Evolutionary conservation across 2,113 vertebrate species (phyloP).

Genomic region (Xiphias gladius): DNA sequence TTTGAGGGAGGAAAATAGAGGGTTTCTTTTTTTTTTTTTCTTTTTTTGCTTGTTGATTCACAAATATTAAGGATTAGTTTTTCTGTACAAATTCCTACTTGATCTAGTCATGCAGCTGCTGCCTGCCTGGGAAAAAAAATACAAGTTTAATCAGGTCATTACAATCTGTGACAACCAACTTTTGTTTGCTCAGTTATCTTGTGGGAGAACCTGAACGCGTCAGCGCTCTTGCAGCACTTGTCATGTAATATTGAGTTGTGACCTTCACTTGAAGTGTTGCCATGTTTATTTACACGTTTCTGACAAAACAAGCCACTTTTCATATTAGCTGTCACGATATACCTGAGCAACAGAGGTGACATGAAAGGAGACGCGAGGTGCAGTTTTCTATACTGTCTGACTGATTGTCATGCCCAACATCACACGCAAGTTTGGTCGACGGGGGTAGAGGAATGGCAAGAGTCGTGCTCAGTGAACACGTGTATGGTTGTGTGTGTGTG

Average conservation of each 20-base stretch:
- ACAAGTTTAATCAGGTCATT: slow-evolving; percentile 83
- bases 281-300: slow-evolving; percentile 85
- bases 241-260: slow-evolving; percentile 84
- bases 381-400: slow-evolving; percentile 67
- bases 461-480: slow-evolving; percentile 42
- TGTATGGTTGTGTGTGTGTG: slow-evolving; percentile 36
- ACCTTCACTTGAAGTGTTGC: slow-evolving; percentile 84
- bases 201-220: slow-evolving; percentile 75
- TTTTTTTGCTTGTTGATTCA: slow-evolving; percentile 59
- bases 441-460: slow-evolving; percentile 60
- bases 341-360: slow-evolving; percentile 79
- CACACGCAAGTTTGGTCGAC: slow-evolving; percentile 75
- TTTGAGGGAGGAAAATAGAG: slow-evolving; percentile 68
- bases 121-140: slow-evolving; percentile 57
- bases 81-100: slow-evolving; percentile 56
- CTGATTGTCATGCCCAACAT: slow-evolving; percentile 78
- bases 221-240: slow-evolving; percentile 75
- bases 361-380: slow-evolving; percentile 76
- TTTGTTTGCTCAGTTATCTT: slow-evolving; percentile 83
- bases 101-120: slow-evolving; percentile 42
- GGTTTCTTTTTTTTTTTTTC: slow-evolving; percentile 19
- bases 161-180: slow-evolving; percentile 81
- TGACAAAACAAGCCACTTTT: slow-evolving; percentile 85
- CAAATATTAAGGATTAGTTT: slow-evolving; percentile 61
- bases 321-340: slow-evolving; percentile 83